Evolutionary conservation across 2,888 invertebrate genomes (phyloP).

Genomic region (Dilophus febrilis): DNA sequence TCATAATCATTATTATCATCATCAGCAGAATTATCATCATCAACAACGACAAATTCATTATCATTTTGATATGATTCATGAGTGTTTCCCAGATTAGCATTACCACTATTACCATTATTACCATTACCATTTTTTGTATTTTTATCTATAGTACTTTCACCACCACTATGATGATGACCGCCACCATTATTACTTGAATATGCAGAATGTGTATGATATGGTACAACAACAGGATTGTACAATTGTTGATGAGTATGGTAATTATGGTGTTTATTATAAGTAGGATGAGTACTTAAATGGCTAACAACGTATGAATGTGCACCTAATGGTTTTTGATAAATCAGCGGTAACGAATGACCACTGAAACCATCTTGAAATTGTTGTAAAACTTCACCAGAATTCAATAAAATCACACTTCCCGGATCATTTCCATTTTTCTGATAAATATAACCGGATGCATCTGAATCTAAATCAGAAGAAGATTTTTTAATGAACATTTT

Average conservation of each 20-base stretch:
- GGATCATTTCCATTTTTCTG: not conserved
- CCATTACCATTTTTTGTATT: not conserved
- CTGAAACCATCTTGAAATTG: not conserved
- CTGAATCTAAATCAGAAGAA: slow-evolving; percentile 1
- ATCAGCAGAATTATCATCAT: not conserved
- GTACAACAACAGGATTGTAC: too few species aligned
- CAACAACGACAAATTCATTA: not conserved
- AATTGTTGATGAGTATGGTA: too few species aligned
- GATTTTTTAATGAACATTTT: not conserved
- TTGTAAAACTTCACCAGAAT: not conserved
- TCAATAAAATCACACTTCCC: not conserved
- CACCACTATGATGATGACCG: not conserved
- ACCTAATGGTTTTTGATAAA: not conserved
- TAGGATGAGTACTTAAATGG: not conserved
- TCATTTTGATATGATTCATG: not conserved
- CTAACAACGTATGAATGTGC: not conserved
- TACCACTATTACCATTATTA: not conserved
- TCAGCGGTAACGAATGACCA: not conserved
- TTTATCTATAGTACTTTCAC: not conserved
- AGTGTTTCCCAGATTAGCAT: not conserved
- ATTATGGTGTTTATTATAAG: too few species aligned
- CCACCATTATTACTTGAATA: too few species aligned
- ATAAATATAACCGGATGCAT: slow-evolving; percentile 1
- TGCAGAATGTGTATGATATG: too few species aligned
- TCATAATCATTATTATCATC: not conserved